Conservation (phyloP, 2,888 invertebrate genomes). For the Acleris laterana region DNA sequence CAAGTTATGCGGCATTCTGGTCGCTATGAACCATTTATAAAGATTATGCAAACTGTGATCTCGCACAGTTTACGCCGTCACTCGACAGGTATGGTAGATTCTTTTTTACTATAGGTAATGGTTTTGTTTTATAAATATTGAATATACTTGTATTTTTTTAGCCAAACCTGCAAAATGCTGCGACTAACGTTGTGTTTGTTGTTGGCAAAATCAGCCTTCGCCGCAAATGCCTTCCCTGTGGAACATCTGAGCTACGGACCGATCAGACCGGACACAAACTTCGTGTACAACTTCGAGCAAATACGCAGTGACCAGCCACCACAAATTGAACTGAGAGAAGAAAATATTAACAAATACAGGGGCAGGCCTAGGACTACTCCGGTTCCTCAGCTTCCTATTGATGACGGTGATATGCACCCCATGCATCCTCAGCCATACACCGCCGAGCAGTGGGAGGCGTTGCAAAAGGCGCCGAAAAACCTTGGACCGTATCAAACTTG, state of each 20-base stretch:
- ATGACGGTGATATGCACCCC: conserved; percentile 20
- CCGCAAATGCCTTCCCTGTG: conserved; percentile 32
- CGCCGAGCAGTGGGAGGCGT: conserved; percentile 19
- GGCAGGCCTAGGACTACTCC: conserved; percentile 47
- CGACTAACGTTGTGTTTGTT: conserved; percentile 42
- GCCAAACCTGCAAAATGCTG: conserved; percentile 49
- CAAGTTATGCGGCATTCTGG: conserved; percentile 22
- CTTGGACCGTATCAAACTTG: conserved; percentile 28
- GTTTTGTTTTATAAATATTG: conserved; percentile 24
- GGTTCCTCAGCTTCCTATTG: conserved; percentile 34
- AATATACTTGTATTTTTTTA: conserved; percentile 23
- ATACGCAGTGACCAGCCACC: conserved; percentile 51
- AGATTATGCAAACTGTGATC: conserved; percentile 3
- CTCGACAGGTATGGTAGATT: conserved; percentile 37
- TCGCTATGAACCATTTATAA: conserved; percentile 20
- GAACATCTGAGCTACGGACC: conserved; percentile 36
- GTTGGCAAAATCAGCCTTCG: conserved; percentile 45
- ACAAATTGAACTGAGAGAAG: conserved; percentile 55
- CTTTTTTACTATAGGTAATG: conserved; percentile 1
- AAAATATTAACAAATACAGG: conserved; percentile 54
- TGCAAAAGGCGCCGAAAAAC: conserved; percentile 23
- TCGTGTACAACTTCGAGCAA: conserved; percentile 56
- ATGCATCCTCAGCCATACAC: conserved; percentile 28
- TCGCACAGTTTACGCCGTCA: conserved; percentile 19
- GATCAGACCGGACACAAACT: conserved; percentile 46